A percentile compares a stretch with the other conserved stretches of the same genome.
These are phyloP conservation scores for Thunnus maccoyii DNA, from an alignment of 2,113 vertebrate species.

Conservation along the genomic window DNA sequence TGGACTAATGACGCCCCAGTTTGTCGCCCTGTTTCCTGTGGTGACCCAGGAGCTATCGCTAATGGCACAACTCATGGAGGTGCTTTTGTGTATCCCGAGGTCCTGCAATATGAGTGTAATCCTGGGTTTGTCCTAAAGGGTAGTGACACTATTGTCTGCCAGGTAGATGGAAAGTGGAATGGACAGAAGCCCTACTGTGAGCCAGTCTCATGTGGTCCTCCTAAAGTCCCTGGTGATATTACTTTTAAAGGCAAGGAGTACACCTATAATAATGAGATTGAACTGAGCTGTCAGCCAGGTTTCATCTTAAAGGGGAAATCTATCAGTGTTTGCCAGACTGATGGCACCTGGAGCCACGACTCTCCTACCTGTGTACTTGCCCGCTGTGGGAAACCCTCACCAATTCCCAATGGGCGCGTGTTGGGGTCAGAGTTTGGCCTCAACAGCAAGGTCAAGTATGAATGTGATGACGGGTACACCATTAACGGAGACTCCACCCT, in stretches of 20 bases:
- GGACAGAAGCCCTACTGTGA: constrained; percentile 88
- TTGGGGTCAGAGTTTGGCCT: constrained; percentile 87
- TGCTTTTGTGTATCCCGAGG: constrained; percentile 83
- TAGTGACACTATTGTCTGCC: constrained; percentile 85
- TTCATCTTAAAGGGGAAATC: constrained; percentile 87
- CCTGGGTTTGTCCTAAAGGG: constrained; percentile 90
- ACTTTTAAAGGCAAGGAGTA: constrained; percentile 85
- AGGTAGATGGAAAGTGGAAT: constrained; percentile 88
- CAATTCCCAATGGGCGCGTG: constrained; percentile 83
- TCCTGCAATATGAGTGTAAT: constrained; percentile 88
- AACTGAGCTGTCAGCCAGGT: constrained; percentile 88
- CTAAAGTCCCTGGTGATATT: constrained; percentile 81
- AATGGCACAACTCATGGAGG: constrained; percentile 86
- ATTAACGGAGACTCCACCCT: constrained; percentile 82
- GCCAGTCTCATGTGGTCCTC: constrained; percentile 89
- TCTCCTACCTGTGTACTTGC: constrained; percentile 85
- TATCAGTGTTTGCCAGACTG: constrained; percentile 88
- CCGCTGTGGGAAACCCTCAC: constrained; percentile 82
- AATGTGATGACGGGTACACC: constrained; percentile 89
- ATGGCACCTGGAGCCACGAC: constrained; percentile 91
- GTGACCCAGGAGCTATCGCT: constrained; percentile 80
- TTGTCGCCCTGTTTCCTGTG: constrained; percentile 87
- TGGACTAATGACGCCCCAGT: constrained; percentile 89
- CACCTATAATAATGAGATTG: constrained; percentile 83
- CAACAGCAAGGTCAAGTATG: constrained; percentile 87